Evolutionary conservation across 2,113 vertebrate genomes (phyloP).

Genomic region (Balaeniceps rex): DNA sequence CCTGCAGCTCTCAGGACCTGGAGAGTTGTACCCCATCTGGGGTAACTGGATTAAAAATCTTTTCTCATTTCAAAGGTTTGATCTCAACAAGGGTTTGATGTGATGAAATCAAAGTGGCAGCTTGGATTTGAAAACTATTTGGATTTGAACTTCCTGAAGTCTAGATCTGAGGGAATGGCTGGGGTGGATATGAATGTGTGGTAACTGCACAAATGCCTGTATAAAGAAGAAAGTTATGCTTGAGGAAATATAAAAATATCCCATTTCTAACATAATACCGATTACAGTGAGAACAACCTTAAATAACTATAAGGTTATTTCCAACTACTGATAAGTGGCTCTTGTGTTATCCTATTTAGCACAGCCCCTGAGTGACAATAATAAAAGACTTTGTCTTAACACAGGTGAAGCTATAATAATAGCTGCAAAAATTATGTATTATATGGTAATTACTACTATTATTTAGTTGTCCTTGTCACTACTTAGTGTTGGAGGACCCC

Average conservation of each 20-base stretch:
- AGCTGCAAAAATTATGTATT: neutral
- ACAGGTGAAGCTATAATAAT: neutral
- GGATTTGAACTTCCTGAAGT: constrained; percentile 81
- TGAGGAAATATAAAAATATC: neutral
- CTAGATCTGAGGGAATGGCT: constrained; percentile 54
- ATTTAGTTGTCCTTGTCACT: neutral
- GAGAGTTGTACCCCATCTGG: constrained; percentile 80
- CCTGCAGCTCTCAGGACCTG: constrained; percentile 81
- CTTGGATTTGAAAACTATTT: constrained; percentile 85
- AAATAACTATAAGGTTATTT: neutral
- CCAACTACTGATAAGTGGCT: neutral
- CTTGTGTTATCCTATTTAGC: neutral
- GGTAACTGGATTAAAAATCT: constrained; percentile 94
- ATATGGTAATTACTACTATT: neutral
- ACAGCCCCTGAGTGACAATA: neutral
- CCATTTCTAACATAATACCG: neutral
- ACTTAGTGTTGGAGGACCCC: neutral
- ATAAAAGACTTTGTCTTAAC: neutral
- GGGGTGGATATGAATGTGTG: constrained; percentile 13
- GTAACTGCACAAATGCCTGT: constrained; percentile 31
- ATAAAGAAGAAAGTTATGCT: constrained; percentile 1
- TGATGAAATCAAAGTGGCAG: constrained; percentile 99
- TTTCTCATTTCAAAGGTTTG: constrained; percentile 96
- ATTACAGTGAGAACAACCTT: neutral
- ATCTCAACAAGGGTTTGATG: constrained; percentile 91